Percentiles rank a stretch among this genome's conserved stretches.
Conservation (phyloP, 64 coral and sea anemone genomes). For the Actinia equina region DNA sequence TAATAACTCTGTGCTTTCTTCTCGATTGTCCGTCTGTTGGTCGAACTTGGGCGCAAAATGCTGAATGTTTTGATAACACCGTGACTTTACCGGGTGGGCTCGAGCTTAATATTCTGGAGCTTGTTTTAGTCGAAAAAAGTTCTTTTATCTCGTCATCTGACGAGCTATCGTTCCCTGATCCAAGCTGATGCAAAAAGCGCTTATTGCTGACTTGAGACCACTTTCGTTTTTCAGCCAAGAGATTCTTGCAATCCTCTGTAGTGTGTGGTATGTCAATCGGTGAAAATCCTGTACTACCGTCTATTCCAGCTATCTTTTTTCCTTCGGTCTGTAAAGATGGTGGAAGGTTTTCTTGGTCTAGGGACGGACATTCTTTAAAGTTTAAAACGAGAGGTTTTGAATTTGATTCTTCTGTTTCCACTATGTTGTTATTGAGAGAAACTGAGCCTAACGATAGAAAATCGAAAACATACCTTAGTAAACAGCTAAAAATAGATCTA, state of each 20-base stretch:
- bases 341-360: constrained; percentile 49
- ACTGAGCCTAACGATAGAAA: constrained; percentile 1
- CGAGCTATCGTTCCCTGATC: constrained; percentile 84
- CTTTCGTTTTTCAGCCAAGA: constrained; percentile 89
- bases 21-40: constrained; percentile 72
- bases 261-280: constrained; percentile 24
- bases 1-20: constrained; percentile 86
- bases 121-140: constrained; percentile 67
- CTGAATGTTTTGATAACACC: constrained; percentile 77
- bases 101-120: constrained; percentile 56
- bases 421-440: constrained; percentile 27
- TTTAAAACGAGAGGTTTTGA: constrained; percentile 18
- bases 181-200: constrained; percentile 69
- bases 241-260: constrained; percentile 7
- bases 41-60: constrained; percentile 70
- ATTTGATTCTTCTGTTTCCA: neutral
- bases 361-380: constrained; percentile 52
- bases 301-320: neutral
- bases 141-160: constrained; percentile 99
- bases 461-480: neutral
- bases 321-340: constrained; percentile 32
- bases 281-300: constrained; percentile 39
- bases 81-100: constrained; percentile 90
- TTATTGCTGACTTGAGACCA: constrained; percentile 87
- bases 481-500: constrained; percentile 20